Base-by-base conservation (phyloP, 2,113 vertebrate species). In the Gadus chalcogrammus region DNA sequence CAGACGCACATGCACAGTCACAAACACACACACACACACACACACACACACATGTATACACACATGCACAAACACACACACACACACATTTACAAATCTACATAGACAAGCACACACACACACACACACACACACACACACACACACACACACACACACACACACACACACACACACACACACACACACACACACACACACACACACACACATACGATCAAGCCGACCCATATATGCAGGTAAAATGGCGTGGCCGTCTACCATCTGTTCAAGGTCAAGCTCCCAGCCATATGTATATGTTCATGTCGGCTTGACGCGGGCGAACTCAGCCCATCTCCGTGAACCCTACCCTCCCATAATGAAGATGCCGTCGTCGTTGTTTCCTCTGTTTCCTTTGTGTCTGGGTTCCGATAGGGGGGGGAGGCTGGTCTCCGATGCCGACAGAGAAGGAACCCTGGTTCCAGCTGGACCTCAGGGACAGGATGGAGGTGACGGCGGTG, bases 381-480 rank as follows among this genome's bases (percentile, higher is more conserved):
- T 15, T 13, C 15, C 22, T 12, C 5, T 22, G 24, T 27, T 61
- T 22, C 8, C 1, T 20, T 22, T 20, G n/a, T 68, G n/a, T 56
- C 35, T 58, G 61, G 53, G 17, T 4, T 58, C 27, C 62, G 78
- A 80, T 9, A 84, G 97, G 95, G 87, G 90, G 91, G n/a, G 97
- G 96, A 9, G 97, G 97, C 71, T 99, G 97, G 97, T 95, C 95
- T 48, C 96, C 97, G 0, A 80, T 91, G 88, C 88, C 93, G 75
- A 95, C 93, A 2, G 93, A 92, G 0, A 79, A 88, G 35, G 92
- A 94, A 18, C 95, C 96, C 68, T 99, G 97, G 97, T 92, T 99
- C n/a, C 97, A 99, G 90, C 79, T 98, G 77, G 97, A 99, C 81
- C 92, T 99, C 69, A 92, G 93, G 60, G 95, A 94, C 76, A 91